These are phyloP conservation scores for Lasius fuliginosus DNA, from an alignment of 2,888 invertebrate species.

Conservation along the genomic window DNA sequence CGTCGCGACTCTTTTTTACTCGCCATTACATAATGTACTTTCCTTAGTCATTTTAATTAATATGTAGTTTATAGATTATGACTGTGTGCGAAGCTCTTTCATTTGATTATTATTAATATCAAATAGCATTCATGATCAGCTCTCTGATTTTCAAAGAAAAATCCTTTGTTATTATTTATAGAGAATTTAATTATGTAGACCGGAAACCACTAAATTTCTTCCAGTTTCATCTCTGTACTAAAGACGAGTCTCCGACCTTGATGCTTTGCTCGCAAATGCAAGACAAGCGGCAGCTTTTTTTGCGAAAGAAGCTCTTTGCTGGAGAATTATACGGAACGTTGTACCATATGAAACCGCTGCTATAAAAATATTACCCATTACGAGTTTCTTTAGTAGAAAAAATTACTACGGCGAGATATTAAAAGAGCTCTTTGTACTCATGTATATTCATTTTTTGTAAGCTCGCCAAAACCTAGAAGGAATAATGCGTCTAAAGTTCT, in stretches of 20 bases:
- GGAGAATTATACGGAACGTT: slow-evolving; percentile 35
- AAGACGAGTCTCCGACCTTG: slow-evolving; percentile 19
- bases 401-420: slow-evolving; percentile 52
- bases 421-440: slow-evolving; percentile 57
- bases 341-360: slow-evolving; percentile 46
- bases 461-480: slow-evolving; percentile 37
- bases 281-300: slow-evolving; percentile 41
- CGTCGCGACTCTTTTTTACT: background rate
- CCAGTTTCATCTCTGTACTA: slow-evolving; percentile 8
- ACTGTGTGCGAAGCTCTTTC: background rate
- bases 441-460: slow-evolving; percentile 52
- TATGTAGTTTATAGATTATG: background rate
- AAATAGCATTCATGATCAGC: background rate
- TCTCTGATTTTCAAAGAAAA: background rate
- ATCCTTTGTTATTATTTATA: background rate
- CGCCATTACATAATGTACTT: background rate
- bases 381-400: slow-evolving; percentile 51
- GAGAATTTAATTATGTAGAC: background rate
- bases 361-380: slow-evolving; percentile 59
- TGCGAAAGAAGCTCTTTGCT: slow-evolving; percentile 37
- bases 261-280: slow-evolving; percentile 31
- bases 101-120: background rate
- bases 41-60: background rate
- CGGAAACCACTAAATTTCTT: slow-evolving; percentile 3
- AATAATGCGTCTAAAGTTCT: slow-evolving; percentile 31